Conservation (phyloP, 2,888 invertebrate genomes). For the Scaptomyza reducta region DNA sequence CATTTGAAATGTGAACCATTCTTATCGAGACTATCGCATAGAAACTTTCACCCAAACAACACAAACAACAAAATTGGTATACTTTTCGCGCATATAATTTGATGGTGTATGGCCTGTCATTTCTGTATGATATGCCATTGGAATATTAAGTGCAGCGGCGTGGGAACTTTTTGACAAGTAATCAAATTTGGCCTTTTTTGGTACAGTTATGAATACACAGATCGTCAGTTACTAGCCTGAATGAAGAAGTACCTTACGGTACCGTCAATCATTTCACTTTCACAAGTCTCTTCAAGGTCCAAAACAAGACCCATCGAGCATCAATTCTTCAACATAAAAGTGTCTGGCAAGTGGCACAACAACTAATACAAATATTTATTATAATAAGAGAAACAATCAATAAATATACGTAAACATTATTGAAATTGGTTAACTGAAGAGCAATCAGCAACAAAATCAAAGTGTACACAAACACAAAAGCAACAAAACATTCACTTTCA, state of each 20-base stretch:
- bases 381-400: conserved; percentile 67
- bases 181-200: conserved; percentile 17
- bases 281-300: conserved; percentile 38
- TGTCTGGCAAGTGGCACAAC: conserved; percentile 30
- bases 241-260: background rate
- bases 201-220: conserved; percentile 31
- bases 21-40: conserved; percentile 17
- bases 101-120: conserved; percentile 36
- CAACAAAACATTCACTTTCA: conserved; percentile 56
- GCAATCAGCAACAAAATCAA: conserved; percentile 60
- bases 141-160: conserved; percentile 54
- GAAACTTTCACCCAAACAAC: conserved; percentile 44
- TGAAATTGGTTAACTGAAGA: conserved; percentile 60
- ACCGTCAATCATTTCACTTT: conserved; percentile 41
- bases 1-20: conserved; percentile 48
- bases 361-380: conserved; percentile 60
- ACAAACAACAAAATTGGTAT: conserved; percentile 7
- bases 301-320: conserved; percentile 24
- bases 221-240: conserved; percentile 4
- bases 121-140: conserved; percentile 41
- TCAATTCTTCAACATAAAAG: conserved; percentile 39
- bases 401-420: conserved; percentile 65
- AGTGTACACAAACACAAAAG: conserved; percentile 47
- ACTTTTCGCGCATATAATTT: conserved; percentile 46
- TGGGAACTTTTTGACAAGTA: conserved; percentile 34